Conservation (phyloP, 2,888 invertebrate genomes). For the Ectemnius cavifrons region DNA sequence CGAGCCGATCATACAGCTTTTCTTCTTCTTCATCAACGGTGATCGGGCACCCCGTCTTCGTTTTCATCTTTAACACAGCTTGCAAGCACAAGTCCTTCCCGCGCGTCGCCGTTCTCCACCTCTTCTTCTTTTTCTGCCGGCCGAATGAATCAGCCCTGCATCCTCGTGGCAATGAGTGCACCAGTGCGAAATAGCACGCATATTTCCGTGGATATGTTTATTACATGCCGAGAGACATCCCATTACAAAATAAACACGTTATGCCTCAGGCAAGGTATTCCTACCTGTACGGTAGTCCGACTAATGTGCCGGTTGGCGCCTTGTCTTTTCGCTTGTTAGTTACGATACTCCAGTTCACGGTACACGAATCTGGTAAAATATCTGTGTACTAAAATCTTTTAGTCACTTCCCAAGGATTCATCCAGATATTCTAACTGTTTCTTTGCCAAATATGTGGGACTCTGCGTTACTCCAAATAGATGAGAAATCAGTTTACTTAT, state of each 20-base stretch:
- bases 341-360: background rate
- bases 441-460: no score
- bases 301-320: background rate
- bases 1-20: slow-evolving; percentile 16
- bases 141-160: slow-evolving; percentile 44
- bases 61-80: slow-evolving; percentile 1
- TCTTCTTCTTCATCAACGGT: slow-evolving; percentile 21
- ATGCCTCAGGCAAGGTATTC: slow-evolving; percentile 19
- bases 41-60: background rate
- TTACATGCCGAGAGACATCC: slow-evolving; percentile 36
- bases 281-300: slow-evolving; percentile 10
- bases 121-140: slow-evolving; percentile 15
- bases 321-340: background rate
- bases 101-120: slow-evolving; percentile 20
- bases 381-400: no score
- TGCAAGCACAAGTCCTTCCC: slow-evolving; percentile 19
- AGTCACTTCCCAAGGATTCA: no score
- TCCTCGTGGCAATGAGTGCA: slow-evolving; percentile 22
- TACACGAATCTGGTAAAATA: no score
- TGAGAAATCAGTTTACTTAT: no score
- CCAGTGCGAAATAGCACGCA: slow-evolving; percentile 50
- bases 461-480: no score
- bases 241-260: slow-evolving; percentile 49
- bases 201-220: slow-evolving; percentile 59
- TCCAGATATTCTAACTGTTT: no score